phyloP scores from a whole-genome alignment of 2,797 vertebrate species.

The Epinephelus awoara region DNA sequence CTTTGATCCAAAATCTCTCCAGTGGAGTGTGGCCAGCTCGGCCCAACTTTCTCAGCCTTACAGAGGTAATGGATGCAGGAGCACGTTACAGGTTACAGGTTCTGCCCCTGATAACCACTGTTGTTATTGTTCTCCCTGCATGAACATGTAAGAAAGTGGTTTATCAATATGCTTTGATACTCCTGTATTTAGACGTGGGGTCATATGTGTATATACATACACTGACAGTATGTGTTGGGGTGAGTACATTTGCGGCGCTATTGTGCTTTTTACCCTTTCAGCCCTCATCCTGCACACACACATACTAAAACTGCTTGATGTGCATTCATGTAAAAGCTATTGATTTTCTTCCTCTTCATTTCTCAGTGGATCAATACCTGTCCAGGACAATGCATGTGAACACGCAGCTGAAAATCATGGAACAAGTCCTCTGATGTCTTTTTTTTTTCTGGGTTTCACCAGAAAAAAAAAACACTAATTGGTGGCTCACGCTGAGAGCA shows the following conservation, averaged over 20 bases:
- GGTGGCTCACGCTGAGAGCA: conserved; percentile 4
- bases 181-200: neutral
- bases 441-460: conserved; percentile 47
- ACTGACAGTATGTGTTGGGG: neutral
- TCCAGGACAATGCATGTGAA: conserved; percentile 77
- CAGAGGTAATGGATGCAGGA: conserved; percentile 27
- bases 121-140: conserved; percentile 1
- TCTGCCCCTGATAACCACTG: conserved; percentile 7
- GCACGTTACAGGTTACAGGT: conserved; percentile 33
- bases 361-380: conserved; percentile 77
- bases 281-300: conserved; percentile 50
- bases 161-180: neutral
- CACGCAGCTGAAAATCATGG: conserved; percentile 72
- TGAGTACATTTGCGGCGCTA: conserved; percentile 16
- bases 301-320: conserved; percentile 78
- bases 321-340: conserved; percentile 87
- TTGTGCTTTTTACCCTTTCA: conserved; percentile 48
- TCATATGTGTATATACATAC: neutral
- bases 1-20: conserved; percentile 63
- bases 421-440: conserved; percentile 67
- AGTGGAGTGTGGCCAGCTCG: conserved; percentile 33
- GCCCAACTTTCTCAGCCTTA: conserved; percentile 33
- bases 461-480: conserved; percentile 58
- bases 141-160: neutral
- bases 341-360: conserved; percentile 79